A percentile compares a stretch with the other conserved stretches of the same genome.
phyloP scores from a whole-genome alignment of 2,888 invertebrate genomes.

The Mythimna impura region DNA sequence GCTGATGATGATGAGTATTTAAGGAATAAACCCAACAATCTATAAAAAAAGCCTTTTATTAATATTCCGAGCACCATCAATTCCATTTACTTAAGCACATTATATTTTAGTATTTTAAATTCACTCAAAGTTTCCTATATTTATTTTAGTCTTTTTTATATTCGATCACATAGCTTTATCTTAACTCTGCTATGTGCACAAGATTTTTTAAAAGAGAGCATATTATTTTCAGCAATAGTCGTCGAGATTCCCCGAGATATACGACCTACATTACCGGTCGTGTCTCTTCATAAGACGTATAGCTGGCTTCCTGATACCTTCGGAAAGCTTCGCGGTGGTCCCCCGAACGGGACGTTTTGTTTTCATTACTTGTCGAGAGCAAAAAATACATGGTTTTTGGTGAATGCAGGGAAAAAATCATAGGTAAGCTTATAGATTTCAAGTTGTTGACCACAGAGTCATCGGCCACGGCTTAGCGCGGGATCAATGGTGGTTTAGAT shows the following conservation, averaged over 20 bases:
- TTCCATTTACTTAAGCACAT: too few species aligned
- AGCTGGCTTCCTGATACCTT: conserved; percentile 68
- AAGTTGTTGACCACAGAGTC: too few species aligned
- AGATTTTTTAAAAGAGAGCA: conserved; percentile 44
- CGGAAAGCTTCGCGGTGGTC: conserved; percentile 49
- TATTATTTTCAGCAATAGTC: conserved; percentile 65
- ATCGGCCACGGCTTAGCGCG: too few species aligned
- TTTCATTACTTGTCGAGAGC: conserved; percentile 29
- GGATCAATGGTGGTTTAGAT: too few species aligned
- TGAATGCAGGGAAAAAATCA: not conserved
- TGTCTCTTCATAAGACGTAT: conserved; percentile 73
- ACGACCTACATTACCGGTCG: conserved; percentile 77
- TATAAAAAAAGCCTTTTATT: too few species aligned
- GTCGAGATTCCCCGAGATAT: conserved; percentile 70
- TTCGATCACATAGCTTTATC: not conserved
- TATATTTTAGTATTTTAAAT: too few species aligned
- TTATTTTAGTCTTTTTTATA: not conserved
- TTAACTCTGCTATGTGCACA: conserved; percentile 19
- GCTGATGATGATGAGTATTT: too few species aligned
- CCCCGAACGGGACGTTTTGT: conserved; percentile 29
- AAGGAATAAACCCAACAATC: too few species aligned
- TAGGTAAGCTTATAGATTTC: not conserved
- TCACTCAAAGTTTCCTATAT: not conserved
- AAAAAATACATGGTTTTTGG: not conserved
- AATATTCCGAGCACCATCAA: too few species aligned